Base-by-base conservation (phyloP, 2,888 invertebrate species). In the Pyrrhia umbra region DNA sequence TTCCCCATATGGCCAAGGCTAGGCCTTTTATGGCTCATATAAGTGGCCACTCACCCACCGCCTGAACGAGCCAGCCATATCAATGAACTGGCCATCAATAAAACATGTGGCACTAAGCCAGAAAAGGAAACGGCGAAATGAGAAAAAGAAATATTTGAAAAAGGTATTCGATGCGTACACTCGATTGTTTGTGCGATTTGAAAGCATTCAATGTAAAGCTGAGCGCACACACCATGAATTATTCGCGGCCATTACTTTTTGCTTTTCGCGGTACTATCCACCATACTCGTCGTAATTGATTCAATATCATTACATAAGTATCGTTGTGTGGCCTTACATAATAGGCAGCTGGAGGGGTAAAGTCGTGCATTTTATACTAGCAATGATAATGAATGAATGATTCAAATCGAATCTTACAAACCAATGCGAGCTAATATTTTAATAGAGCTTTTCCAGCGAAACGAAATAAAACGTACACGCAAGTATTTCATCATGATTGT, bases 81-180 rank as follows among this genome's bases (percentile, higher is more conserved):
- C 95, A 95, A 95, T 95, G 94, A 94, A 94, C 94, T 89, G 90
- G 85, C 91, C 92, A 94, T 95, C 94, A 94, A 95, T 95, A 94
- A 94, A 94, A 95, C 95, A 94, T 95, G 92, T 92, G 93, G 92
- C 93, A 89, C 88, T 88, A 83, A 88, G 92, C 93, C 94, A 92
- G 91, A 88, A 94, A 94, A 95, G 94, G 94, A 93, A 93, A 91
- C 90, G 85, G 90, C 89, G 91, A 92, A 92, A 92, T 89, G 90
- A 93, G 92, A 94, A 94, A 92, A 94, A 94, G 92, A 93, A 93
- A 89, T 92, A 92, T 93, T 93, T 90, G 87, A 90, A 92, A 92
- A 92, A 91, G 89, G 89, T 75, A 92, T 89, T 87, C 91, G 85
- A 84, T 88, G 88, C 86, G 91, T 90, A 93, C 89, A 87, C 88